Conservation (phyloP, 2,113 vertebrate genomes). For the Galemys pyrenaicus region DNA sequence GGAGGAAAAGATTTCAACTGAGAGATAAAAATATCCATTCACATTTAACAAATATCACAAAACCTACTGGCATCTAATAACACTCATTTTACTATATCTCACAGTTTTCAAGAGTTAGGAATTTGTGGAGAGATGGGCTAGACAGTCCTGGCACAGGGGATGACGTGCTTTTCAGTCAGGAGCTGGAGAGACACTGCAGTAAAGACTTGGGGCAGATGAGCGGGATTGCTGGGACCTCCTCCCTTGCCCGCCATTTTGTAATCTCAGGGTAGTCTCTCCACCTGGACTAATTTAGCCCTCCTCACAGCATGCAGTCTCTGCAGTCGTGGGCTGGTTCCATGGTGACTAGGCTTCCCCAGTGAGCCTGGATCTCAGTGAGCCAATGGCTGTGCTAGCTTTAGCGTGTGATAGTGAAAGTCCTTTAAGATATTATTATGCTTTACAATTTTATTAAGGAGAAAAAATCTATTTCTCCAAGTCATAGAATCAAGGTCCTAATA, state of each 20-base stretch:
- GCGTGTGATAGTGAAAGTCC: background rate
- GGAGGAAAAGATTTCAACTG: background rate
- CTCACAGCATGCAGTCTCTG: background rate
- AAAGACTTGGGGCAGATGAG: too few species aligned
- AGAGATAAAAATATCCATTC: background rate
- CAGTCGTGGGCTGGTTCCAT: background rate
- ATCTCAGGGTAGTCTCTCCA: too few species aligned
- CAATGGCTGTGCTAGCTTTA: background rate
- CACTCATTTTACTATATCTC: background rate
- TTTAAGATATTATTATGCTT: too few species aligned
- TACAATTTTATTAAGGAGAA: too few species aligned
- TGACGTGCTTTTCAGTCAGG: background rate
- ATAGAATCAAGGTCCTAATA: too few species aligned
- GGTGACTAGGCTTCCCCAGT: too few species aligned
- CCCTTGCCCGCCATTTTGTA: too few species aligned
- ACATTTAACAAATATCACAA: background rate
- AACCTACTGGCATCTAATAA: background rate
- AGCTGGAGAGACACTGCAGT: background rate
- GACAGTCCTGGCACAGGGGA: background rate
- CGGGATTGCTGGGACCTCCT: background rate
- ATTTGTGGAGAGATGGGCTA: background rate
- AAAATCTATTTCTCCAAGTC: too few species aligned
- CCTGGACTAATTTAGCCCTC: background rate
- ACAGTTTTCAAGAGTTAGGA: background rate
- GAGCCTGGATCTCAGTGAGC: background rate